These are phyloP conservation scores for Leiothrix lutea DNA, from an alignment of 2,113 vertebrate genomes.

Conservation along the genomic window DNA sequence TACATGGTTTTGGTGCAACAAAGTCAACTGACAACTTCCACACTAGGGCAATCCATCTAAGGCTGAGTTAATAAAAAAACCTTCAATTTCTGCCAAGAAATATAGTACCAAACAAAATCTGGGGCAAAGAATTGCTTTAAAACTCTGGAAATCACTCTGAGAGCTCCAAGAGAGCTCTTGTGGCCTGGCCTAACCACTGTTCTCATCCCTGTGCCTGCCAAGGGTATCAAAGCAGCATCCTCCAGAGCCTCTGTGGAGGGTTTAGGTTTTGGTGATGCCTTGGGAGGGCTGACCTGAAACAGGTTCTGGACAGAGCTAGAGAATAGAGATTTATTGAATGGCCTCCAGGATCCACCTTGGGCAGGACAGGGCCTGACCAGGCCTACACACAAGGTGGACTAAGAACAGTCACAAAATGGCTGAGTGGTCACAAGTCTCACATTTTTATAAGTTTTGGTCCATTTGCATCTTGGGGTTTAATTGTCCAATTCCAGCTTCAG, in stretches of 20 bases:
- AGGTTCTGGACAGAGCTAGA: too few species aligned
- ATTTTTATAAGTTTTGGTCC: too few species aligned
- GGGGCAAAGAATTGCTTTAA: not conserved
- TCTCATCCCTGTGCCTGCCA: not conserved
- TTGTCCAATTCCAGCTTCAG: too few species aligned
- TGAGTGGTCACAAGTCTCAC: too few species aligned
- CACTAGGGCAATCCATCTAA: not conserved
- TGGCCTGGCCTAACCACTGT: not conserved
- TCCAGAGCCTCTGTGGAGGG: accelerated
- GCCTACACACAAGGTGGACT: too few species aligned
- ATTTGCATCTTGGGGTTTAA: too few species aligned
- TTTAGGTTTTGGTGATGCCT: not conserved
- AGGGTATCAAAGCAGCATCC: not conserved
- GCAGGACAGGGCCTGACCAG: too few species aligned
- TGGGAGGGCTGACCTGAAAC: too few species aligned
- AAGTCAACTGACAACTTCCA: not conserved
- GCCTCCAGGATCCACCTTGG: too few species aligned
- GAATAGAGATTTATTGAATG: too few species aligned
- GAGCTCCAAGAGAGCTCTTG: not conserved
- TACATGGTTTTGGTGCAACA: not conserved
- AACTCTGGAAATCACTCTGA: not conserved
- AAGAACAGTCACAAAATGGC: too few species aligned
- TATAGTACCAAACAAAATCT: not conserved
- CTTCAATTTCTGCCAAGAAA: not conserved
- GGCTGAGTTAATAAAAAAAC: not conserved